Percentiles rank a stretch among this genome's conserved stretches.
phyloP scores from a whole-genome alignment of 2,797 vertebrate species.

The Sparus aurata region DNA sequence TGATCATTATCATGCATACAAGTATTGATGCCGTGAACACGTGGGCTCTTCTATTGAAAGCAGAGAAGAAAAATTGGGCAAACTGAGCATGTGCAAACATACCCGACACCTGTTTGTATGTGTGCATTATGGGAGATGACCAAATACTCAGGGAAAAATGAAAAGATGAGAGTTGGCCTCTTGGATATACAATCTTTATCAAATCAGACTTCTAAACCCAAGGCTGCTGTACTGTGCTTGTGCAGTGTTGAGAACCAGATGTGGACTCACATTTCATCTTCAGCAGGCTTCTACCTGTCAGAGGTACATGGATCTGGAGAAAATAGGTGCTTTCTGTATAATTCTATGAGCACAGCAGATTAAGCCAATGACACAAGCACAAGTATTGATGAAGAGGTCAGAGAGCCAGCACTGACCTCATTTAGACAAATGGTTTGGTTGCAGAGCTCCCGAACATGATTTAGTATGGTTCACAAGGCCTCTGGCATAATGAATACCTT shows the following conservation, averaged over 20 bases:
- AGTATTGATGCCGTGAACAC: background rate
- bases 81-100: background rate
- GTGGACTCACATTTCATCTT: background rate
- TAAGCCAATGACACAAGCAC: slow-evolving; percentile 14
- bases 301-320: slow-evolving; percentile 13
- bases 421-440: slow-evolving; percentile 53
- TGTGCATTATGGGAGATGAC: background rate
- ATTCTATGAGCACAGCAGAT: slow-evolving; percentile 7
- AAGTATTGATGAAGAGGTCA: slow-evolving; percentile 53
- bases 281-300: background rate
- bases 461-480: slow-evolving; percentile 28
- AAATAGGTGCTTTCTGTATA: slow-evolving; percentile 33
- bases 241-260: slow-evolving; percentile 2
- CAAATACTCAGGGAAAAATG: background rate
- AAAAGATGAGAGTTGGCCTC: background rate
- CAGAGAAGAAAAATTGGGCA: background rate
- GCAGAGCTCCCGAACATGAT: slow-evolving; percentile 41
- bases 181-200: too few relatives aligned
- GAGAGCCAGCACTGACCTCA: slow-evolving; percentile 45
- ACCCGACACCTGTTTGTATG: background rate
- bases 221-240: background rate
- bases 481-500: slow-evolving; percentile 25
- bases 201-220: background rate
- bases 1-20: slow-evolving; percentile 36
- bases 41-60: too few relatives aligned